phyloP scores from a whole-genome alignment of 2,113 vertebrate genomes.

The Notiomystis cincta region DNA sequence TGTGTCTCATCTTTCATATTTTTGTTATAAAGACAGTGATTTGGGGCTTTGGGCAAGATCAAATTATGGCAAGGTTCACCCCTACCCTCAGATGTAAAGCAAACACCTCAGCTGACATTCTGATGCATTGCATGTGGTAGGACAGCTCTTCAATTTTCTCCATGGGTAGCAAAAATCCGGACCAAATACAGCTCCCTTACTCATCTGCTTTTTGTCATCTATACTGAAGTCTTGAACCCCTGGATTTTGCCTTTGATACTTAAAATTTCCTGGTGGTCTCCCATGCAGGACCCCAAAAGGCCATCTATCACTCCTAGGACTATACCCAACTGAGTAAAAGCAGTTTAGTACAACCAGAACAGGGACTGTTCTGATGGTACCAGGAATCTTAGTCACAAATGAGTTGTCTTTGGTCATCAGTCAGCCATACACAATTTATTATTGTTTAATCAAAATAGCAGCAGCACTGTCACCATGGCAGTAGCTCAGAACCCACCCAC shows the following conservation, averaged over 20 bases:
- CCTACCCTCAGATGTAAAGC: background rate
- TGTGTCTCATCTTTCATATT: background rate
- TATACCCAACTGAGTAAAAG: fast-evolving
- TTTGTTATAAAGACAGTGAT: background rate
- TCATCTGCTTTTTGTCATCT: background rate
- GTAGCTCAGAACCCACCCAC: background rate
- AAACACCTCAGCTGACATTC: background rate
- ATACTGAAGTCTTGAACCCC: background rate
- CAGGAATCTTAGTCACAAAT: background rate
- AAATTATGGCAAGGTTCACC: background rate
- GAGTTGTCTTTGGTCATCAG: background rate
- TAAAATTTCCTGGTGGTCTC: background rate
- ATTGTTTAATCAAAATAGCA: background rate
- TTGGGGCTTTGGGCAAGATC: background rate
- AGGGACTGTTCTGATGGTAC: background rate
- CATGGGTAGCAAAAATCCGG: background rate
- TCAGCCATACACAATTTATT: background rate
- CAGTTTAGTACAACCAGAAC: background rate
- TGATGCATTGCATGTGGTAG: background rate
- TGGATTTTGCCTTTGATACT: background rate
- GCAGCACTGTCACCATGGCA: background rate
- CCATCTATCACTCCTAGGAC: background rate
- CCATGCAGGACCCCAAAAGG: background rate
- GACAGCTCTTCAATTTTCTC: background rate
- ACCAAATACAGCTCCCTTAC: background rate